These are phyloP conservation scores for Notoglanidium macrostoma DNA, from an alignment of 2,797 vertebrate species.

Conservation along the genomic window DNA sequence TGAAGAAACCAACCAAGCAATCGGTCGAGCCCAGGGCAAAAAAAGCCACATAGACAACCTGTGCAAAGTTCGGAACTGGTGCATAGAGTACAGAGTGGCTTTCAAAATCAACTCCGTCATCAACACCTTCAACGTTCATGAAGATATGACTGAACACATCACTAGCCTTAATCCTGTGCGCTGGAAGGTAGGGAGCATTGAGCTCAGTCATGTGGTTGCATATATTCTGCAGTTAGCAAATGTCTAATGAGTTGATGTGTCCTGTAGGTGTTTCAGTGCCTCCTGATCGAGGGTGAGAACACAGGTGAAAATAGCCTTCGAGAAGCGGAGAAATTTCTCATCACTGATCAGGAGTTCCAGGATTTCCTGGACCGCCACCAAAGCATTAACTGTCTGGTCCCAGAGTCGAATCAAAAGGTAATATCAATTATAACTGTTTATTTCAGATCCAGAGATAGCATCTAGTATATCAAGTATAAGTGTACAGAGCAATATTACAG, in stretches of 20 bases:
- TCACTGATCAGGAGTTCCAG: conserved; percentile 83
- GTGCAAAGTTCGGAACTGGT: conserved; percentile 83
- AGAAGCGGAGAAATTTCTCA: conserved; percentile 85
- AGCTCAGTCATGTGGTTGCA: neutral
- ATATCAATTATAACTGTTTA: neutral
- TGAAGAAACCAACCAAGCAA: conserved; percentile 85
- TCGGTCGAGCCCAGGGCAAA: conserved; percentile 86
- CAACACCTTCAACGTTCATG: conserved; percentile 87
- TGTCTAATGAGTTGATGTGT: neutral
- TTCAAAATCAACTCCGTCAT: conserved; percentile 97
- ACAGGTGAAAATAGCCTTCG: conserved; percentile 82
- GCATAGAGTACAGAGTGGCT: conserved; percentile 84
- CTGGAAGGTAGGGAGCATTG: conserved; percentile 83
- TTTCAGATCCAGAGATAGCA: neutral
- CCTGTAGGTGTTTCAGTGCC: conserved; percentile 89
- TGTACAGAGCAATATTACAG: neutral
- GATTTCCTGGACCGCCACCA: conserved; percentile 83
- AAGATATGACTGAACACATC: conserved; percentile 86
- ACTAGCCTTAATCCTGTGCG: conserved; percentile 82
- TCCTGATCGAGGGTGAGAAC: conserved; percentile 92
- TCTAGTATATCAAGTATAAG: neutral
- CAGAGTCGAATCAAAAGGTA: conserved; percentile 94
- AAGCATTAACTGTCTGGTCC: conserved; percentile 82
- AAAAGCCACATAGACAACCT: conserved; percentile 89
- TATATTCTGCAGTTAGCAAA: neutral